A percentile compares a stretch with the other conserved stretches of the same genome.
Conservation (phyloP, 2,113 vertebrate genomes). For the Halichoerus grypus region DNA sequence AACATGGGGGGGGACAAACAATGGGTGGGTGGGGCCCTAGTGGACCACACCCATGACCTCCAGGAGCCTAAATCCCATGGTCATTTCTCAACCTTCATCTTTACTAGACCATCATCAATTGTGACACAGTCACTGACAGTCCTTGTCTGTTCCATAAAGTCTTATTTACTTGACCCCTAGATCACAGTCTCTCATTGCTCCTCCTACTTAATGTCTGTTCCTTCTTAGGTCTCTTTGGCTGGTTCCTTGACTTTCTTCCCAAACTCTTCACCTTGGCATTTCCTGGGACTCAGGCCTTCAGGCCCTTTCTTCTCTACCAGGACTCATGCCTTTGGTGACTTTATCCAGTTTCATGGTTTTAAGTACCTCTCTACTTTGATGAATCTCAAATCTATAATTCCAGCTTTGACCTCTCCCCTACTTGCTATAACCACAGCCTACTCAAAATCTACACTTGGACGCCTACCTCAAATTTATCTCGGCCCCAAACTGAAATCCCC, state of each 20-base stretch:
- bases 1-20: too few species aligned
- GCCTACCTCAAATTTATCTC: not conserved
- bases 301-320: not conserved
- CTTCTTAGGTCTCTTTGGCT: not conserved
- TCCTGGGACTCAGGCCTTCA: not conserved
- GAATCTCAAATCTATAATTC: not conserved
- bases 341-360: not conserved
- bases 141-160: not conserved
- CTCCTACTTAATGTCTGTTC: not conserved
- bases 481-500: not conserved
- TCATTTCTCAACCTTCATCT: not conserved
- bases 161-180: not conserved
- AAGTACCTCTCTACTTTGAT: not conserved
- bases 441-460: not conserved
- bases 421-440: not conserved
- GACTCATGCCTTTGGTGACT: not conserved
- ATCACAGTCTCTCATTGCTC: not conserved
- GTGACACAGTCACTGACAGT: not conserved
- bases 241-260: not conserved
- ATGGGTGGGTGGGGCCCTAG: not conserved
- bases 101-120: not conserved
- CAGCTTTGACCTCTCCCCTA: not conserved
- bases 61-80: not conserved
- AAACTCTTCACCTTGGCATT: not conserved
- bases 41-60: not conserved